A percentile compares a stretch with the other conserved stretches of the same genome.
Conservation (phyloP, 2,888 invertebrate species). For the Rhopalosiphum nymphaeae region DNA sequence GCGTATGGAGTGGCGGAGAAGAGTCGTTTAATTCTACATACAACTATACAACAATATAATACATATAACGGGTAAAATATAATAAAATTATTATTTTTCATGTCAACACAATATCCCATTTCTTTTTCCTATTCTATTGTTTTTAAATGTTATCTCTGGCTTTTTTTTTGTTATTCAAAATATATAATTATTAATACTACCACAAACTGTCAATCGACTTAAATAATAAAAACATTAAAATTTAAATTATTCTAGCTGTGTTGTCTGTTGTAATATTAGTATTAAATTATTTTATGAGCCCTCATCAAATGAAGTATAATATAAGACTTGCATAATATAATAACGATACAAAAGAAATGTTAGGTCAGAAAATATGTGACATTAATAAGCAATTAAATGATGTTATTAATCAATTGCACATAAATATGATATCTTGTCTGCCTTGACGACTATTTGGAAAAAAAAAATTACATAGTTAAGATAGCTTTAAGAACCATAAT, state of each 20-base stretch:
- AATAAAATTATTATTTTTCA: background rate
- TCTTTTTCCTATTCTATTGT: background rate
- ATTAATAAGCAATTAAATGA: background rate
- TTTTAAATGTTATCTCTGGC: background rate
- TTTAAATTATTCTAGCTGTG: background rate
- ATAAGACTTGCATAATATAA: background rate
- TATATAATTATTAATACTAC: background rate
- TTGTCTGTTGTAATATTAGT: background rate
- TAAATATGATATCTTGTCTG: background rate
- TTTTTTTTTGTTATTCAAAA: background rate
- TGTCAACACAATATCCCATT: background rate
- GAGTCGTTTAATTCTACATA: background rate
- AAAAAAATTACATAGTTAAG: background rate
- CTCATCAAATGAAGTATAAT: background rate
- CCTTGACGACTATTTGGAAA: background rate
- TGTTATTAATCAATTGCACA: background rate
- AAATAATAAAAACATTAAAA: background rate
- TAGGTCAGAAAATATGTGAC: background rate
- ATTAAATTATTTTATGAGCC: background rate
- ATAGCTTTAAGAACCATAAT: background rate
- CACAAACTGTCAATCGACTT: background rate
- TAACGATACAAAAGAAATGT: background rate
- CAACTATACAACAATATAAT: background rate
- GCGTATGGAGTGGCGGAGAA: background rate
- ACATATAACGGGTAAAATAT: background rate